Conservation (phyloP, 2,113 vertebrate species). For the Periophthalmus modestus region DNA sequence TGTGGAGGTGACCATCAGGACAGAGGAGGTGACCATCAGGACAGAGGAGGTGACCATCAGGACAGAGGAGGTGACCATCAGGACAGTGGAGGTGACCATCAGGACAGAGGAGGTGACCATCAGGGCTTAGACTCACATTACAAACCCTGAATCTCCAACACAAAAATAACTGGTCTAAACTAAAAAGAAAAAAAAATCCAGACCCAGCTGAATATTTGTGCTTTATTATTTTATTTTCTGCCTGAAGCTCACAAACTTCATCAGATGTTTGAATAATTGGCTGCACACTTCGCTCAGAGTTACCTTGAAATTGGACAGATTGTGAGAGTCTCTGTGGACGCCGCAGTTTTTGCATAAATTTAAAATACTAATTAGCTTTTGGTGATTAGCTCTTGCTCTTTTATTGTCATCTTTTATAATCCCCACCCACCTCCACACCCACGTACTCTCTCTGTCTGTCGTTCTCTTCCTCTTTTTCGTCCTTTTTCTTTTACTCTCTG, state of each 20-base stretch:
- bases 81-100: no score
- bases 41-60: no score
- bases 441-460: conserved; percentile 31
- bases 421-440: conserved; percentile 51
- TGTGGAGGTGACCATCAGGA: no score
- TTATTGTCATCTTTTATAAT: conserved; percentile 63
- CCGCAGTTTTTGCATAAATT: conserved; percentile 57
- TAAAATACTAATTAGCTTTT: conserved; percentile 69
- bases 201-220: conserved; percentile 1
- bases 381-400: conserved; percentile 60
- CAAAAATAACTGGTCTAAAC: conserved; percentile 10
- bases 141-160: no score
- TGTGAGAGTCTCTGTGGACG: conserved; percentile 56
- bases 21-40: no score
- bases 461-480: neutral
- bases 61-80: no score
- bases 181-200: conserved; percentile 15
- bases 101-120: no score
- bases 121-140: no score
- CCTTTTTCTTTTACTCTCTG: neutral
- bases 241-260: conserved; percentile 5
- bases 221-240: conserved; percentile 7
- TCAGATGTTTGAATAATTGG: conserved; percentile 43
- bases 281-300: conserved; percentile 32
- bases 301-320: conserved; percentile 59